Evolutionary conservation across 2,113 vertebrate species (phyloP), one percentile per base, ranked within the genome.

Genomic region (Hymenochirus boettgeri): DNA sequence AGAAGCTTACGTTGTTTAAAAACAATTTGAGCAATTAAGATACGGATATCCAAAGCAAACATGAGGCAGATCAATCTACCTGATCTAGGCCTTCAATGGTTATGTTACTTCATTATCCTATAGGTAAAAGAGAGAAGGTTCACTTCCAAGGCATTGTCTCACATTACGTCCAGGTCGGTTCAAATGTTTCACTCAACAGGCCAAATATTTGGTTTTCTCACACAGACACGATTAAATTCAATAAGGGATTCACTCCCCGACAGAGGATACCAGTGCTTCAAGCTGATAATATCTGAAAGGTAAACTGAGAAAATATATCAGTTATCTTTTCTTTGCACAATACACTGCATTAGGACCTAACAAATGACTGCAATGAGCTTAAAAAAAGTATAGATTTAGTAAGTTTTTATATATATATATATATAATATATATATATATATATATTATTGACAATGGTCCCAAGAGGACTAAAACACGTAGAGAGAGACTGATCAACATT

Each of bases 211-310:
- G 47, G 7, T 75, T 85, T 81, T 77, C 70, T 71, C 72, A 82
- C 9, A 69, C 39, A 80, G 48, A 70, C 50, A 73, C 76, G 72
- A 70, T 81, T 75, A 79, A 80, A 81, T 64, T 60, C 21, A 70
- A 81, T 71, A 79, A 48, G 73, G 46, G 51, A 82, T 72, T 81
- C 78, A 61, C 72, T 72, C 69, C 55, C 71, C 77, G 47, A 71
- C 75, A 79, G 77, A 64, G 81, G 76, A 80, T 79, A 77, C 10
- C 31, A 26, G 79, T 72, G 72, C 73, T 77, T 70, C 62, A 76
- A 78, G 62, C 33, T 75, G 48, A 74, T 73, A 77, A 79, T 70
- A 57, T 56, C 74, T 72, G 60, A 53, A 80, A 80, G 70, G 69
- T 74, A 82, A 80, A 29, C 33, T 52, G 25, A 72, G 65, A 73